Base-by-base conservation (phyloP, 1,140 invertebrate genomes). In the Nixonia krombeini region DNA sequence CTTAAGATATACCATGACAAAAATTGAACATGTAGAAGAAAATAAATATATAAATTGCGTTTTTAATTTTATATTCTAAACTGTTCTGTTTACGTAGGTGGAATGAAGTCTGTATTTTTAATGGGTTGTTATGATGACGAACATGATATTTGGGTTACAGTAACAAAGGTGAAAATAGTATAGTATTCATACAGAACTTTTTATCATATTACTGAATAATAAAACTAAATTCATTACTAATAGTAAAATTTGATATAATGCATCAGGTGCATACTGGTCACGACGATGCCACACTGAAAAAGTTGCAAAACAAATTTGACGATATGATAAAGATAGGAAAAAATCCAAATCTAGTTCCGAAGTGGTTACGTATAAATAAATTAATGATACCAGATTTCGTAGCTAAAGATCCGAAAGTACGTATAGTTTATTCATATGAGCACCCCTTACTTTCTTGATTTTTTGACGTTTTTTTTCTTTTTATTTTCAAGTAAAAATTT, bases 101-200 rank as follows among this genome's bases (percentile, higher is more conserved):
- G 95, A 1, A 92, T 96, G 83, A 93, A 96, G 88, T 97, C 95
- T 9, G 89, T 96, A 29, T 97, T 97, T 78, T 85, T 98, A 8
- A 96, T 97, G 94, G 95, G 96, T 0, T 95, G 93, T 73, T 91
- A 91, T 56, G 91, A 97, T 79, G 85, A 85, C 16, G 76, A 76
- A 0, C 87, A 80, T n/a, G 85, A 90, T 29, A 84, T 87, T 18
- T 97, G 93, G 91, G 90, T 93, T 44, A 96, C 95, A 0, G 95
- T 97, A 0, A 96, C 93, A 0, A 95, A 95, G 86, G 82, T 84
- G 73, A 57, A 33, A 13, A 9, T 18, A 40, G 18, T 40, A 8
- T 40, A 40, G 1, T 4, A 9, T 41, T 42, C 21, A n/a, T n/a
- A n/a, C n/a, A n/a, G n/a, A n/a, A n/a, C n/a, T n/a, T 64, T 52